Evolutionary conservation across 2,797 vertebrate genomes (phyloP).

Genomic region (Oreonectes daqikongensis): DNA sequence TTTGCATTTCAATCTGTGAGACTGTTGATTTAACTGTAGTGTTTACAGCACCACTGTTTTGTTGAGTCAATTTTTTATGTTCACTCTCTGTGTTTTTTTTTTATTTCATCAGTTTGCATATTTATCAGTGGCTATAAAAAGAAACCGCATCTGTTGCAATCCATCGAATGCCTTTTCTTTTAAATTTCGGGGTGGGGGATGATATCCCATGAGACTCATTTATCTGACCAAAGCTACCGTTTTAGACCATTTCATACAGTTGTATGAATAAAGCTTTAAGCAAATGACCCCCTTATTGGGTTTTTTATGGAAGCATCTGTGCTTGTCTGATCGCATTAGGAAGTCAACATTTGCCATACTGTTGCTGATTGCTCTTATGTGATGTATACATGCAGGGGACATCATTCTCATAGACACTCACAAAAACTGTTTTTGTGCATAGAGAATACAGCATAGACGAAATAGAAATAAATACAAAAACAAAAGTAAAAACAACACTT

Average conservation of each 20-base stretch:
- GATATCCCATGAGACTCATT: background rate
- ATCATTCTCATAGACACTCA: background rate
- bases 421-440: background rate
- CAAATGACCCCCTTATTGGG: background rate
- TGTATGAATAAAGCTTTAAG: background rate
- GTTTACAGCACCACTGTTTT: background rate
- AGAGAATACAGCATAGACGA: background rate
- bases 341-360: background rate
- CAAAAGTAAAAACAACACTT: background rate
- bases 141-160: background rate
- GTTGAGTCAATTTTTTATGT: background rate
- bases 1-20: background rate
- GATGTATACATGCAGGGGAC: background rate
- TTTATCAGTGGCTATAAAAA: background rate
- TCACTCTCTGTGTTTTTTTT: background rate
- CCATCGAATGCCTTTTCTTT: background rate
- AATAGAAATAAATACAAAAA: background rate
- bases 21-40: background rate
- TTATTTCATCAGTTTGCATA: background rate
- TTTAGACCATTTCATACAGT: background rate
- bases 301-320: conserved; percentile 6
- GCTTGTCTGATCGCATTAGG: background rate
- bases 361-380: background rate
- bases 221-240: conserved; percentile 21
- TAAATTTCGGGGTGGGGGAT: background rate